These are phyloP conservation scores for Phalanger gymnotis DNA, from an alignment of 2,797 vertebrate genomes.

Conservation along the genomic window DNA sequence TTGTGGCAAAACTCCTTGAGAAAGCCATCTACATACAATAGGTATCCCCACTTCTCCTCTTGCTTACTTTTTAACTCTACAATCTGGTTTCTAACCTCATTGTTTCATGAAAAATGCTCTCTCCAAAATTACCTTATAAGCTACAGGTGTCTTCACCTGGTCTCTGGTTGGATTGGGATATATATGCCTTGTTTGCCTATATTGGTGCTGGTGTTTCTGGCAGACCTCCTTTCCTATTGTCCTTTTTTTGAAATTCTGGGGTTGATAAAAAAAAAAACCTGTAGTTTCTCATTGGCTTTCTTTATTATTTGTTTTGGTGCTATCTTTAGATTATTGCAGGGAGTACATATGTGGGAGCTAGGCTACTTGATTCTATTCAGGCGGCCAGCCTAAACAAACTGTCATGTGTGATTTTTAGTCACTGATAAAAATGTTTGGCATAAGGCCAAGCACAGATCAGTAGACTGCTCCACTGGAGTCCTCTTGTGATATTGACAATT, in stretches of 20 bases:
- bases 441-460: too few species aligned
- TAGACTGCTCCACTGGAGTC: too few species aligned
- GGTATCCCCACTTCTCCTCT: background rate
- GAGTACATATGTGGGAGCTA: background rate
- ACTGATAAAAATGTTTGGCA: too few species aligned
- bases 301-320: background rate
- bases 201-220: background rate
- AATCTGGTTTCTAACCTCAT: background rate
- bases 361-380: background rate
- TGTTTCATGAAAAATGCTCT: background rate
- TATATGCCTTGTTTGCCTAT: background rate
- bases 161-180: background rate
- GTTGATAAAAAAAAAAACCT: background rate
- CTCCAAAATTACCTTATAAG: background rate
- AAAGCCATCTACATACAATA: background rate
- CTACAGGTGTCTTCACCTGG: background rate
- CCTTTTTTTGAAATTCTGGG: background rate
- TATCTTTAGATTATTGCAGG: background rate
- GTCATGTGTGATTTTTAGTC: too few species aligned
- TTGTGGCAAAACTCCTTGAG: background rate
- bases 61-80: background rate
- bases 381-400: too few species aligned
- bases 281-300: background rate
- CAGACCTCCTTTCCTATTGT: background rate
- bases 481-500: too few species aligned